phyloP scores from a whole-genome alignment of 2,113 vertebrate species.

The Nymphicus hollandicus region DNA sequence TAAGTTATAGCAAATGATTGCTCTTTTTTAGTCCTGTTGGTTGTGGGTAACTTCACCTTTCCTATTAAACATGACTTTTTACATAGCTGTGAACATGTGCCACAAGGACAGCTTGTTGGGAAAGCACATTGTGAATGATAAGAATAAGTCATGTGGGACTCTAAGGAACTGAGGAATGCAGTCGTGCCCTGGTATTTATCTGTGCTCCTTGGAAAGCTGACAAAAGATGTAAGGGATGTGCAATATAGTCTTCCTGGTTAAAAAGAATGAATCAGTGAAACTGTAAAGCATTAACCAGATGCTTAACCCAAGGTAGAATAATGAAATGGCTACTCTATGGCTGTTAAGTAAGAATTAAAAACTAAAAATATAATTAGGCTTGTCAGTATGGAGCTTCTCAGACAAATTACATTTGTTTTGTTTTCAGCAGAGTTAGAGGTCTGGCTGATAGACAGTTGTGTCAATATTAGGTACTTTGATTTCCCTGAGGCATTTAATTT shows the following conservation, averaged over 20 bases:
- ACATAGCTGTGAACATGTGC: not conserved
- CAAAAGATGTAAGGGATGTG: not conserved
- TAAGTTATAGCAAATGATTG: not conserved
- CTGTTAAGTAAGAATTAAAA: not conserved
- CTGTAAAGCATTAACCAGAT: not conserved
- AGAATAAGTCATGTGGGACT: not conserved
- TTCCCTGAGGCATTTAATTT: conserved; percentile 28
- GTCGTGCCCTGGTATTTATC: not conserved
- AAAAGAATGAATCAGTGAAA: not conserved
- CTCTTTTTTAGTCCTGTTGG: not conserved
- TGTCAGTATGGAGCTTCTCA: not conserved
- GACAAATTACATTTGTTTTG: not conserved
- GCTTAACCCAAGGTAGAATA: not conserved
- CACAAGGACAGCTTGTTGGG: not conserved
- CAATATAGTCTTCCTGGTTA: not conserved
- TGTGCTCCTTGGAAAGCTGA: not conserved
- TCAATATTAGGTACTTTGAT: conserved; percentile 17
- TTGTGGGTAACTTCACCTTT: not conserved
- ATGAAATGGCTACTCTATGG: not conserved
- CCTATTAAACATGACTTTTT: not conserved
- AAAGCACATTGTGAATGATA: fast-evolving
- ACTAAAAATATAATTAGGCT: not conserved
- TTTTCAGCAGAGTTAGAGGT: not conserved
- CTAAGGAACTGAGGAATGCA: not conserved
- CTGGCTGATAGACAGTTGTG: not conserved